Evolutionary conservation across 2,888 invertebrate species (phyloP).

Genomic region (Diarsia rubi): DNA sequence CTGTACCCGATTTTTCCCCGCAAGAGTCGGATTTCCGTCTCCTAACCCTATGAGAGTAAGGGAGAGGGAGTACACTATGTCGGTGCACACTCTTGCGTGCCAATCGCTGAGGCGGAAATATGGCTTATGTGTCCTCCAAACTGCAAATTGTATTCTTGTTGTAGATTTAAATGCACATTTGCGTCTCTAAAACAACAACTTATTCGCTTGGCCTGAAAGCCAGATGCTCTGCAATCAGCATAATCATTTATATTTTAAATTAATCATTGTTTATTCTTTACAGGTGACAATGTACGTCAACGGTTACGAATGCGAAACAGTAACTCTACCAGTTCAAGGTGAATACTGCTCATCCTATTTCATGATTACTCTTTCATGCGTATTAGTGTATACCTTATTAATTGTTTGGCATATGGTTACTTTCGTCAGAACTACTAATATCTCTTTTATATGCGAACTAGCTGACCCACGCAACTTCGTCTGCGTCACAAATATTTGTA

Average conservation of each 20-base stretch:
- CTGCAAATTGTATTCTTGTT: not conserved
- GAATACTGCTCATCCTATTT: not conserved
- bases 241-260: not conserved
- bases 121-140: not conserved
- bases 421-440: too few relatives aligned
- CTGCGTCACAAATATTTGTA: too few relatives aligned
- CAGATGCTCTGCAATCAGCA: not conserved
- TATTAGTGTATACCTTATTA: too few relatives aligned
- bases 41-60: not conserved
- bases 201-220: not conserved
- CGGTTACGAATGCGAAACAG: constrained; percentile 90
- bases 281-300: constrained; percentile 91
- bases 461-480: too few relatives aligned
- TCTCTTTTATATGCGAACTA: too few relatives aligned
- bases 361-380: not conserved
- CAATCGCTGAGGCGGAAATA: not conserved
- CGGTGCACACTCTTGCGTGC: not conserved
- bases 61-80: not conserved
- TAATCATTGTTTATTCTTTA: constrained; percentile 28
- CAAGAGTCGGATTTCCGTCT: not conserved
- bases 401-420: too few relatives aligned
- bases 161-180: not conserved
- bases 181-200: not conserved
- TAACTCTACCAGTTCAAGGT: constrained; percentile 91
- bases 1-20: not conserved